A percentile compares a stretch with the other conserved stretches of the same genome.
Evolutionary conservation across 1,140 invertebrate species (phyloP).

Genomic region (Brachionus koreanus): DNA sequence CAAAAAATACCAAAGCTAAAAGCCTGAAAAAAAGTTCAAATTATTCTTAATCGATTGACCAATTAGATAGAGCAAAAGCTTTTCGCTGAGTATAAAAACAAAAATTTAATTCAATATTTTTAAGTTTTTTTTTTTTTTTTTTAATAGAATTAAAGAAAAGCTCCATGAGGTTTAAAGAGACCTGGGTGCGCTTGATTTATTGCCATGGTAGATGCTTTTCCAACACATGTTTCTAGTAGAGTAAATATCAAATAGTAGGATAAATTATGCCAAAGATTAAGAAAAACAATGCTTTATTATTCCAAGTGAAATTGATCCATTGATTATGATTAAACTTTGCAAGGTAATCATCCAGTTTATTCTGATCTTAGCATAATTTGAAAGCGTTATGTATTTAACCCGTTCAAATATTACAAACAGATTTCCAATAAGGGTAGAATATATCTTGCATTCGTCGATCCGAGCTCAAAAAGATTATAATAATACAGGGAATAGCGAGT

Average conservation of each 20-base stretch:
- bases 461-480: slow-evolving; percentile 11
- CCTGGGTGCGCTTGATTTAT: not conserved
- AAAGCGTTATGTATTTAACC: slow-evolving; percentile 42
- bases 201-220: not conserved
- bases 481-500: not conserved
- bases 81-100: not conserved
- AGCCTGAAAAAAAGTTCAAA: slow-evolving; percentile 10
- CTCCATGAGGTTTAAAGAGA: not conserved
- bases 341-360: not conserved
- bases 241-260: not conserved
- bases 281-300: not conserved
- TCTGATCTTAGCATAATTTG: not conserved
- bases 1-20: not conserved
- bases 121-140: not conserved
- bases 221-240: not conserved
- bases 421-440: slow-evolving; percentile 21
- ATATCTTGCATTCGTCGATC: not conserved
- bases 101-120: not conserved
- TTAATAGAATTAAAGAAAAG: not conserved
- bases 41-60: slow-evolving; percentile 18
- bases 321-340: slow-evolving; percentile 24
- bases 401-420: slow-evolving; percentile 20
- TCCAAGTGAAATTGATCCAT: not conserved
- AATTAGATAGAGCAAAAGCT: not conserved
- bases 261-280: slow-evolving; percentile 22